A percentile compares a stretch with the other conserved stretches of the same genome.
Conservation (phyloP, 2,797 vertebrate species). For the Pseudopleuronectes americanus region DNA sequence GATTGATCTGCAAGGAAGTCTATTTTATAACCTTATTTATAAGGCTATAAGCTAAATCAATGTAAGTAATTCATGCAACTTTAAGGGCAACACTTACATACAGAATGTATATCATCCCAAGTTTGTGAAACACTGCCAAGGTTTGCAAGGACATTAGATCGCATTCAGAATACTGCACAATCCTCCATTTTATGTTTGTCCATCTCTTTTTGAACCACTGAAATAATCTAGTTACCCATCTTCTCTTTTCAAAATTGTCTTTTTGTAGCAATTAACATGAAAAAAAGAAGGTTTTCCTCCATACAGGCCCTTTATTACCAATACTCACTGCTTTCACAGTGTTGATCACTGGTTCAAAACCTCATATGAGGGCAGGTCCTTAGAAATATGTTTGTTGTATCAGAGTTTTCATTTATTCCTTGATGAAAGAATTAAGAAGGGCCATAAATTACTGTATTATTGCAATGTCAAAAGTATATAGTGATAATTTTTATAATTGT, state of each 20-base stretch:
- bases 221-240: neutral
- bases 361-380: neutral
- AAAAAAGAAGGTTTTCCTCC: neutral
- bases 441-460: no score
- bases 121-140: neutral
- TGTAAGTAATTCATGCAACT: neutral
- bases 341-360: slow-evolving; percentile 13
- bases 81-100: neutral
- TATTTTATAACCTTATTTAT: neutral
- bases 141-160: neutral
- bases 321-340: neutral
- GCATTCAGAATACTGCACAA: neutral
- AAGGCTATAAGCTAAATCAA: neutral
- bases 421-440: no score
- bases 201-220: neutral
- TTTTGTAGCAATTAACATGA: neutral
- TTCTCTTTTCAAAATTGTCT: neutral
- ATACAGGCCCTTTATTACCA: neutral
- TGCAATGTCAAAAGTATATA: no score
- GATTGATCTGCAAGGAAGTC: neutral
- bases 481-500: no score
- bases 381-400: neutral
- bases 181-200: neutral
- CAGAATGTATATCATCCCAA: neutral
- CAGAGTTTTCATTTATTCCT: neutral